Conservation (phyloP, 2,797 vertebrate genomes). For the Iguana delicatissima region DNA sequence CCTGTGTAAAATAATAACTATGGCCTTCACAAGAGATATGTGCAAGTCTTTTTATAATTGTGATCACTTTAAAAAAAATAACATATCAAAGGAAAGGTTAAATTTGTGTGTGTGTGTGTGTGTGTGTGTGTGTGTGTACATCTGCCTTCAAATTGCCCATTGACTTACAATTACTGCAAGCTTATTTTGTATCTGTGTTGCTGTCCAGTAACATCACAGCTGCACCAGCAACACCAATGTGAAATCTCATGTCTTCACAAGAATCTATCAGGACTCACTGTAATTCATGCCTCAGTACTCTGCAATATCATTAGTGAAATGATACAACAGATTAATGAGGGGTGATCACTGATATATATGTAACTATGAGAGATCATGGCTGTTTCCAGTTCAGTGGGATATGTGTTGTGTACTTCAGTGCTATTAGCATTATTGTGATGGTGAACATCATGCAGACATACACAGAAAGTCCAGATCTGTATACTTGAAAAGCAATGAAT, state of each 20-base stretch:
- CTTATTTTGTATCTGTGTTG: background rate
- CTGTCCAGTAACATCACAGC: background rate
- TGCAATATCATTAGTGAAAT: constrained; percentile 1
- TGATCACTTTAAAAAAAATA: background rate
- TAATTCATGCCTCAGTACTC: background rate
- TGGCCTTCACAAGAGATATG: background rate
- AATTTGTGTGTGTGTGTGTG: background rate
- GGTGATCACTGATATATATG: background rate
- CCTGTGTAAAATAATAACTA: background rate
- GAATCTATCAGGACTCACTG: background rate
- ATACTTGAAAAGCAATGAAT: background rate
- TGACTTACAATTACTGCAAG: background rate
- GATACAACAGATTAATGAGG: constrained; percentile 1
- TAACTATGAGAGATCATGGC: background rate
- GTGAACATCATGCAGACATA: background rate
- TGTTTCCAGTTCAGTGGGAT: background rate
- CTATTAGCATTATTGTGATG: constrained; percentile 9
- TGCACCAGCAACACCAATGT: background rate
- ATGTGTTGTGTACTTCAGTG: background rate
- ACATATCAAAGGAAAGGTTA: background rate
- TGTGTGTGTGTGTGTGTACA: background rate
- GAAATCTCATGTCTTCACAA: background rate
- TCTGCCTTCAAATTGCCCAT: no score
- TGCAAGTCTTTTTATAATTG: background rate
- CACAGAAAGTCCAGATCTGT: constrained; percentile 27